phyloP scores from a whole-genome alignment of 2,113 vertebrate genomes.

The Peromyscus maniculatus region DNA sequence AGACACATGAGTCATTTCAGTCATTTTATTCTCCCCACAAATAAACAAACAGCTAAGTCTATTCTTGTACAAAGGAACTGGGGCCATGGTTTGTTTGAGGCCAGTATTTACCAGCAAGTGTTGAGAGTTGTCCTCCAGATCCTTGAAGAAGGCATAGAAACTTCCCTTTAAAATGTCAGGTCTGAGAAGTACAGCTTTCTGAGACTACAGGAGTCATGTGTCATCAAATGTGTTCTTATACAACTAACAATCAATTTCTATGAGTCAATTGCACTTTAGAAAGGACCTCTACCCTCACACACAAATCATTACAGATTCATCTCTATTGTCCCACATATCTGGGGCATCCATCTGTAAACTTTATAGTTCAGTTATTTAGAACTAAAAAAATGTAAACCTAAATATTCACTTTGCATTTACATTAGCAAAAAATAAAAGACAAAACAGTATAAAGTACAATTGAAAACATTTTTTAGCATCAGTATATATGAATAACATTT shows the following conservation, averaged over 20 bases:
- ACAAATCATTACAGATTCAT: neutral
- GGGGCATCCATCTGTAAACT: neutral
- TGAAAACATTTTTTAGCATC: slow-evolving; percentile 5
- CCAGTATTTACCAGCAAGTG: neutral
- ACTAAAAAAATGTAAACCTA: neutral
- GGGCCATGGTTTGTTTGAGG: neutral
- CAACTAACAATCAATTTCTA: neutral
- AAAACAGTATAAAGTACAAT: neutral
- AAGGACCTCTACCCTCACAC: neutral
- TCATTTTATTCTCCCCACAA: neutral
- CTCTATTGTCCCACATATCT: neutral
- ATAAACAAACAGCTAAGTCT: neutral
- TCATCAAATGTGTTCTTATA: neutral
- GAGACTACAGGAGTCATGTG: neutral
- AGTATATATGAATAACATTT: slow-evolving; percentile 19
- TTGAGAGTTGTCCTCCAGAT: neutral
- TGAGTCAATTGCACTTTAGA: slow-evolving; percentile 18
- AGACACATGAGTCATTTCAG: neutral
- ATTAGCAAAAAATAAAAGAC: slow-evolving; percentile 2
- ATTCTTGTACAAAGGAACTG: neutral
- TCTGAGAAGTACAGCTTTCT: neutral
- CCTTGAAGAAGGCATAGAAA: neutral
- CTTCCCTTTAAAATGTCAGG: neutral
- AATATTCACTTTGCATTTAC: neutral
- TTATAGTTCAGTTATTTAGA: slow-evolving; percentile 9